These are phyloP conservation scores for Euproctis similis DNA, from an alignment of 2,888 invertebrate genomes.

Conservation along the genomic window DNA sequence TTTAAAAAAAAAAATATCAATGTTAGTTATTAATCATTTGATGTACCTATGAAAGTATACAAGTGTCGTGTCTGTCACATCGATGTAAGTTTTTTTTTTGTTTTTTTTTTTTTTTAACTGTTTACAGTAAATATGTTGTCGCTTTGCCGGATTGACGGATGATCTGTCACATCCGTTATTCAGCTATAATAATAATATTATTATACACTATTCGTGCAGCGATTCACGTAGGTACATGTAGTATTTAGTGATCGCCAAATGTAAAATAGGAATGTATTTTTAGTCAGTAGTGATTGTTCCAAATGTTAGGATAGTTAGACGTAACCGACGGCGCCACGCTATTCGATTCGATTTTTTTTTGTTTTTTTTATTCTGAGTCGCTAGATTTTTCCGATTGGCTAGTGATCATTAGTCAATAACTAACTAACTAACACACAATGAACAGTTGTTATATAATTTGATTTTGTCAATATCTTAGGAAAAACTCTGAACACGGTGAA, in stretches of 20 bases:
- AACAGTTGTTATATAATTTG: too few species aligned
- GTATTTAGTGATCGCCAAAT: conserved; percentile 73
- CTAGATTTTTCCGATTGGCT: too few species aligned
- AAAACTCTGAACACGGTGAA: too few species aligned
- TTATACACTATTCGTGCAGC: conserved; percentile 41
- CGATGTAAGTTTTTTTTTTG: conserved; percentile 57
- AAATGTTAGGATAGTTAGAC: conserved; percentile 70
- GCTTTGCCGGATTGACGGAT: too few species aligned
- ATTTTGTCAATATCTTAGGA: too few species aligned
- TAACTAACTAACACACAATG: too few species aligned
- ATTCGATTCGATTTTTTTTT: too few species aligned
- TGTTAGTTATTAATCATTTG: too few species aligned
- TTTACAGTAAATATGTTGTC: conserved; percentile 42
- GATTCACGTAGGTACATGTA: conserved; percentile 57
- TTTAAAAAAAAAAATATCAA: conserved; percentile 41
- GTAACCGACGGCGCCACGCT: conserved; percentile 44
- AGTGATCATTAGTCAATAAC: too few species aligned
- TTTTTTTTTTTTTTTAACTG: conserved; percentile 43
- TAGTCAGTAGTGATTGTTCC: conserved; percentile 73
- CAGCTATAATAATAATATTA: too few species aligned
- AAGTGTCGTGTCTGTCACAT: conserved; percentile 43
- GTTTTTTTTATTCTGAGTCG: too few species aligned
- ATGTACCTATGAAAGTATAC: conserved; percentile 36
- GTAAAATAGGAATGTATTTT: conserved; percentile 70
- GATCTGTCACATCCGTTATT: too few species aligned